These are phyloP conservation scores for Myripristis murdjan DNA, from an alignment of 2,797 vertebrate genomes.

Conservation along the genomic window DNA sequence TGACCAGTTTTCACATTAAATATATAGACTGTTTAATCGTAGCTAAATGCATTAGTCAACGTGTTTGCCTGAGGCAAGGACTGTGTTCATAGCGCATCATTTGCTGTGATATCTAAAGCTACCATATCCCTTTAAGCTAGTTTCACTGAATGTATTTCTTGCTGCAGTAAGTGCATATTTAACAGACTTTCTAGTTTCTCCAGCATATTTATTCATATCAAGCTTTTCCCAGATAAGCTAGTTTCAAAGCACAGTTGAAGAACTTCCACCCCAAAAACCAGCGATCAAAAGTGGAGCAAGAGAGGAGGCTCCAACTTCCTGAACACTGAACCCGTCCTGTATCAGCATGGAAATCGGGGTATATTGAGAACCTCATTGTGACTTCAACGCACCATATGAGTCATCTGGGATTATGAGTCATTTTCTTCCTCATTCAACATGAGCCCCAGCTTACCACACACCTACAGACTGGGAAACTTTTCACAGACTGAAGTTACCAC, in stretches of 20 bases:
- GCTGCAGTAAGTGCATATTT: conserved; percentile 65
- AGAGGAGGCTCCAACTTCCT: conserved; percentile 46
- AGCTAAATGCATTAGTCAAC: conserved; percentile 78
- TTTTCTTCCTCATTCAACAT: conserved; percentile 60
- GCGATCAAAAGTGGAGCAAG: conserved; percentile 48
- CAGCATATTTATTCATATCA: conserved; percentile 56
- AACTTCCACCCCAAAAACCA: conserved; percentile 12
- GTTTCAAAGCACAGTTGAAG: conserved; percentile 39
- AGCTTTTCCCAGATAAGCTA: conserved; percentile 58
- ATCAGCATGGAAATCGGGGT: conserved; percentile 55
- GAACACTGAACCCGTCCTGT: conserved; percentile 37
- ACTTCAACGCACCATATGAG: conserved; percentile 69
- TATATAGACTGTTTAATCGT: conserved; percentile 75
- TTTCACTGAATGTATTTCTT: conserved; percentile 59
- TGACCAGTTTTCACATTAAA: conserved; percentile 66
- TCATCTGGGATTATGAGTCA: conserved; percentile 79
- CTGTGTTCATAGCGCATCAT: conserved; percentile 67
- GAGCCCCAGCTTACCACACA: conserved; percentile 59
- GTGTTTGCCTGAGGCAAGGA: conserved; percentile 64
- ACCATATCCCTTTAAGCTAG: conserved; percentile 65
- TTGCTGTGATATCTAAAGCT: conserved; percentile 73
- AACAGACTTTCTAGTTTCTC: conserved; percentile 57
- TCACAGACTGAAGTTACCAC: conserved; percentile 58
- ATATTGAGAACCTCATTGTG: conserved; percentile 55
- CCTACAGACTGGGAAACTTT: conserved; percentile 76